Percentiles rank a stretch among this genome's conserved stretches.
These are phyloP conservation scores for Leptosomus discolor DNA, from an alignment of 2,113 vertebrate genomes.

Conservation along the genomic window DNA sequence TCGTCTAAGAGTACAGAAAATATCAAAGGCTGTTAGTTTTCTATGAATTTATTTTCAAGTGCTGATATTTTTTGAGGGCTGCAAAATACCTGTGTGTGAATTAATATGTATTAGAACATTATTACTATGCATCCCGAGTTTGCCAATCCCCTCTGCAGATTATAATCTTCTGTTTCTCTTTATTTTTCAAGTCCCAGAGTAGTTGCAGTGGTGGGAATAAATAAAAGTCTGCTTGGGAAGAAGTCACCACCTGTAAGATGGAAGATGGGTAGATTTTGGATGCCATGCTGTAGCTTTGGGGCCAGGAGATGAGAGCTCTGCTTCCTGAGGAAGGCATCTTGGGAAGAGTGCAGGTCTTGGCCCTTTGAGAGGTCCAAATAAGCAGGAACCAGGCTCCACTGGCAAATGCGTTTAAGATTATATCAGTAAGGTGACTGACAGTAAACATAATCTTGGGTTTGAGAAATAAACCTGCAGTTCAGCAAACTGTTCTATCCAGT, in stretches of 20 bases:
- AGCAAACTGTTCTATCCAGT: background rate
- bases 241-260: background rate
- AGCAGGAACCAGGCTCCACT: background rate
- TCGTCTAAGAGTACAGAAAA: background rate
- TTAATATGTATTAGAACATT: background rate
- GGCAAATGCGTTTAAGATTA: background rate
- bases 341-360: background rate
- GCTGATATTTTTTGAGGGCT: background rate
- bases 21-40: background rate
- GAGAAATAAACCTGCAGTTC: background rate
- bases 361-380: background rate
- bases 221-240: background rate
- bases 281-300: background rate
- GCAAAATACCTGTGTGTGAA: background rate
- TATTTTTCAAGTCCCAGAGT: background rate
- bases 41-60: background rate
- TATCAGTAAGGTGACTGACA: background rate
- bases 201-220: background rate
- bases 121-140: background rate
- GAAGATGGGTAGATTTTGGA: background rate
- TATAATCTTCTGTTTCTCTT: background rate
- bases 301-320: background rate
- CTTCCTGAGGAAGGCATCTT: background rate
- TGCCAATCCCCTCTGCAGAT: background rate
- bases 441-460: background rate